Base-by-base conservation (phyloP, 1,140 invertebrate species). In the Rhyacophila brunnea region DNA sequence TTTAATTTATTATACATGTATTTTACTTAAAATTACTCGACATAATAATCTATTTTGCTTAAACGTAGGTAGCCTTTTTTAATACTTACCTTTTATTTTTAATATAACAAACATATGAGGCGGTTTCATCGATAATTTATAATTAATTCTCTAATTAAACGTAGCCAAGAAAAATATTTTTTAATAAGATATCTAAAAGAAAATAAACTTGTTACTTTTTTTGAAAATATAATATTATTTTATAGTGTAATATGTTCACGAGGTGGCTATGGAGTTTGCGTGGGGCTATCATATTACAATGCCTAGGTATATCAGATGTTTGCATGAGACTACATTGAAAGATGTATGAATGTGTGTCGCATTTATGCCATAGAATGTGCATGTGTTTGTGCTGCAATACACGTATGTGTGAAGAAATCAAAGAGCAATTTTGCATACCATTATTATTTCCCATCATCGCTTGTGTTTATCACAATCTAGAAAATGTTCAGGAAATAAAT, bases 401-500 rank as follows among this genome's bases (percentile, higher is more conserved):
- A 17, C 11, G n/a, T 40, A 20, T 50, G 56, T 53, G 49, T 38
- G 3, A 14, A 19, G 46, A 34, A 50, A 49, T 50, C 51, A 56
- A 55, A 55, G 56, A 55, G 61, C 46, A 59, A 58, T 59, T 63
- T 63, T 63, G 61, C 61, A 63, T 63, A 59, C 53, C 46, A 54
- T 63, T 55, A 63, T 63, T 63, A 56, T 63, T 63, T 58, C 54
- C 61, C 61, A 63, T 63, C 61, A 55, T 55, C 61, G 52, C 45
- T 43, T 20, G 56, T 50, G 56, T 62, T 62, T 50, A 55, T 59
- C 61, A 38, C 52, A 56, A 60, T 56, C 42, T 42, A 44, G 51
- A 53, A 18, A 40, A 13, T 15, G 18, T 14, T 28, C 23, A 54
- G 42, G 52, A 46, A 56, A 56, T 56, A 32, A 56, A 28, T 28